These are phyloP conservation scores for Gorsachius goisagi DNA, from an alignment of 2,113 vertebrate genomes.

Conservation along the genomic window DNA sequence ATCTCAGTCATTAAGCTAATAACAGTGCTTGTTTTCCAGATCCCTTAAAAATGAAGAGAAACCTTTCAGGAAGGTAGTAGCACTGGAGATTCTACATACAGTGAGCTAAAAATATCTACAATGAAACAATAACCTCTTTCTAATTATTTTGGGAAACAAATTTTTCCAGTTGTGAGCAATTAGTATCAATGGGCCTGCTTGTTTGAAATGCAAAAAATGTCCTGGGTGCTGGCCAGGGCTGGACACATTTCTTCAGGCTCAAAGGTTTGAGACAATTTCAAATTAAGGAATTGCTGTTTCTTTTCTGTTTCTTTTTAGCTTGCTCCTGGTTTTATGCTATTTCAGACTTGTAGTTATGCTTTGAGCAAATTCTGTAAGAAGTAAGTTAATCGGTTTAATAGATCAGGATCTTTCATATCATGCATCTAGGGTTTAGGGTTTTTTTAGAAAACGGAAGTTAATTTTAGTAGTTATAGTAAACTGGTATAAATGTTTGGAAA, in stretches of 20 bases:
- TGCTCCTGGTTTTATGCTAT: not conserved
- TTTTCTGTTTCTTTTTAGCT: not conserved
- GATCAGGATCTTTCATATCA: not conserved
- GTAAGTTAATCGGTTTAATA: not conserved
- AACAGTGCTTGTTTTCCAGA: not conserved
- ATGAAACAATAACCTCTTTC: not conserved
- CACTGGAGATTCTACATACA: not conserved
- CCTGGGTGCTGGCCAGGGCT: not conserved
- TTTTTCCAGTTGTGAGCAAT: not conserved
- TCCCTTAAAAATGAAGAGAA: not conserved
- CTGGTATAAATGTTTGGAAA: conserved; percentile 5
- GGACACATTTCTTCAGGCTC: not conserved
- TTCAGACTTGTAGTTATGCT: not conserved
- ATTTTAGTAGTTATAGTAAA: conserved; percentile 1
- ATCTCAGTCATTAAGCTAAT: not conserved
- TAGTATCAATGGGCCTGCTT: not conserved
- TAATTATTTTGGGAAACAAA: not conserved
- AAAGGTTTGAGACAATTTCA: not conserved
- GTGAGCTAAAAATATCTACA: not conserved
- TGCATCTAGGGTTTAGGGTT: not conserved
- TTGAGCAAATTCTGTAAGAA: not conserved
- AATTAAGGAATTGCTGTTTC: not conserved
- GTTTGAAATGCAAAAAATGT: not conserved
- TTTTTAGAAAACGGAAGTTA: not conserved
- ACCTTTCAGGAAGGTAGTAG: not conserved